A percentile compares a stretch with the other conserved stretches of the same genome.
Evolutionary conservation across 2,113 vertebrate species (phyloP).

Genomic region (Austrofundulus limnaeus): DNA sequence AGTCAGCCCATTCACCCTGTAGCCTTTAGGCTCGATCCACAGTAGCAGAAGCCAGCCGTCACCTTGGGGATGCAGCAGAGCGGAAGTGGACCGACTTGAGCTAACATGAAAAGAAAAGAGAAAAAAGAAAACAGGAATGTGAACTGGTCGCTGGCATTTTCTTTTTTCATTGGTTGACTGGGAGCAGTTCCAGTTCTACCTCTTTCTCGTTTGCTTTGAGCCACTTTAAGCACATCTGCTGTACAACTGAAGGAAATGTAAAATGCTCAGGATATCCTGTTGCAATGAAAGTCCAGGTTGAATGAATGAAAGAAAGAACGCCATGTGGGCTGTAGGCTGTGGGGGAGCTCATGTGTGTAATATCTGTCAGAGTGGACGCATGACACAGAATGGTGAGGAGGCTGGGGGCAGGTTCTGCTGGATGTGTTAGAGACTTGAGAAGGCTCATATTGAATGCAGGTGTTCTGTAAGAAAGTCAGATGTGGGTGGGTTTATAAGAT

Average conservation of each 20-base stretch:
- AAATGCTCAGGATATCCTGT: constrained; percentile 79
- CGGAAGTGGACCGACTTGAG: constrained; percentile 56
- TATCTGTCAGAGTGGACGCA: constrained; percentile 50
- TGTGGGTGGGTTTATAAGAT: constrained; percentile 49
- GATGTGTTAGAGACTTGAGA: constrained; percentile 33
- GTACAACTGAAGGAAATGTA: constrained; percentile 73
- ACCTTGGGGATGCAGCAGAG: constrained; percentile 57
- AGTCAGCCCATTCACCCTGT: constrained; percentile 34
- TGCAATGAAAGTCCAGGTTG: constrained; percentile 67
- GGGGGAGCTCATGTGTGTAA: constrained; percentile 50
- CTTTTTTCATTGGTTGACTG: constrained; percentile 36
- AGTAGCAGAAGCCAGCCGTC: constrained; percentile 55
- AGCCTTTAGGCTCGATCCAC: constrained; percentile 54
- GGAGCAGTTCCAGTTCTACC: constrained; percentile 36
- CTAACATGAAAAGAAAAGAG: constrained; percentile 69
- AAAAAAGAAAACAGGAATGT: constrained; percentile 35
- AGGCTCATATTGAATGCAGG: constrained; percentile 72
- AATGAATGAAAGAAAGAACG: constrained; percentile 49
- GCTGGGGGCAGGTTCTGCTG: constrained; percentile 26
- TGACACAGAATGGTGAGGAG: constrained; percentile 43
- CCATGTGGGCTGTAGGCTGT: constrained; percentile 27
- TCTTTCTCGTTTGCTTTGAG: constrained; percentile 37
- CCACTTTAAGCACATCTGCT: constrained; percentile 69
- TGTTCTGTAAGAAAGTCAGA: constrained; percentile 47
- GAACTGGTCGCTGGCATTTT: constrained; percentile 40